These are phyloP conservation scores for Meda fulgida DNA, from an alignment of 2,797 vertebrate genomes.

Conservation along the genomic window DNA sequence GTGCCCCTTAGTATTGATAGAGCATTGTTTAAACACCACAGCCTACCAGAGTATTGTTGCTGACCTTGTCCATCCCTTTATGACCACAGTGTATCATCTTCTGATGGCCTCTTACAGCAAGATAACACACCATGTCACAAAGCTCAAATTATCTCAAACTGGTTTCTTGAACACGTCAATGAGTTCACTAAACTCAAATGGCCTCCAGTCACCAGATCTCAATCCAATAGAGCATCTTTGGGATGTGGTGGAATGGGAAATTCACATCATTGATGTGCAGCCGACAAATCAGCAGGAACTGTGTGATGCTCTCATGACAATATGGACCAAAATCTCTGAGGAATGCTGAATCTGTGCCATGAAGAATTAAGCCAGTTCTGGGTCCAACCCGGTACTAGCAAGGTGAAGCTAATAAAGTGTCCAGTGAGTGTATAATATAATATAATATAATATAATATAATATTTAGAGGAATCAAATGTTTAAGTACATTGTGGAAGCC, in stretches of 20 bases:
- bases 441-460: not conserved
- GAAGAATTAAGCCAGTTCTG: not conserved
- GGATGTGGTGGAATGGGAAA: conserved; percentile 52
- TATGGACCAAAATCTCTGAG: not conserved
- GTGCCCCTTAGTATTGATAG: too few relatives aligned
- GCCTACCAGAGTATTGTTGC: not conserved
- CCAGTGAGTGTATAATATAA: not conserved
- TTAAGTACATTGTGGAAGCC: not conserved
- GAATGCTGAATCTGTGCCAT: not conserved
- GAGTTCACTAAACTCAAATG: too few relatives aligned
- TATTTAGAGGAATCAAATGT: not conserved
- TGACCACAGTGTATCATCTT: not conserved
- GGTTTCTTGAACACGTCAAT: too few relatives aligned
- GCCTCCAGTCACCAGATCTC: not conserved
- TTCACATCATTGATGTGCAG: conserved; percentile 65
- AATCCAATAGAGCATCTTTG: not conserved
- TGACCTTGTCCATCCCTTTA: not conserved
- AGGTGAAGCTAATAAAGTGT: not conserved
- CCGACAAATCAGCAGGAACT: conserved; percentile 64
- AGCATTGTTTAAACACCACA: too few relatives aligned
- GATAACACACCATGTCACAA: not conserved
- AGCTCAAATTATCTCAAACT: too few relatives aligned
- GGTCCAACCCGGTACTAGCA: not conserved
- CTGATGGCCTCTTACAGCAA: conserved; percentile 52
- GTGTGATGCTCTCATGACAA: not conserved